These are phyloP conservation scores for Opisthograptis luteolata DNA, from an alignment of 2,888 invertebrate genomes.

Conservation along the genomic window DNA sequence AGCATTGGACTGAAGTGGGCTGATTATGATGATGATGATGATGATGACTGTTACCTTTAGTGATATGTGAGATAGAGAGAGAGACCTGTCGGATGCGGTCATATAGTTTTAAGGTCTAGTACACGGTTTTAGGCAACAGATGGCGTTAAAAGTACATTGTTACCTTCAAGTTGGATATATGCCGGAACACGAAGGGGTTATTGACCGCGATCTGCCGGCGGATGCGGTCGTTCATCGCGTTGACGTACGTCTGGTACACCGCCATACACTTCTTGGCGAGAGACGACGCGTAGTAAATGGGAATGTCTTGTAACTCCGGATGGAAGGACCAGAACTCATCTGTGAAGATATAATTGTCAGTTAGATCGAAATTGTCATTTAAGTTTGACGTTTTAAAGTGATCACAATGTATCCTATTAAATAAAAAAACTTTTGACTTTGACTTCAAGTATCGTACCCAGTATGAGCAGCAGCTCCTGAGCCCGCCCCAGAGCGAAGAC, in stretches of 20 bases:
- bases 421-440: neutral
- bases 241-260: constrained; percentile 99
- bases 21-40: too few relatives aligned
- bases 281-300: constrained; percentile 99
- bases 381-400: too few relatives aligned
- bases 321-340: constrained; percentile 99
- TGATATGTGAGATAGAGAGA: too few relatives aligned
- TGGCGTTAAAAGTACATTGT: constrained; percentile 18
- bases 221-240: constrained; percentile 99
- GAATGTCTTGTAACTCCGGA: constrained; percentile 98
- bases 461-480: constrained; percentile 96
- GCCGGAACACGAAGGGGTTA: constrained; percentile 99
- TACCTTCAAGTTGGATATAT: constrained; percentile 96
- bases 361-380: too few relatives aligned
- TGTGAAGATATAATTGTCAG: constrained; percentile 55
- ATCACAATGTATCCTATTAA: too few relatives aligned
- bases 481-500: constrained; percentile 99
- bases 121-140: neutral
- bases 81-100: neutral
- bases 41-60: too few relatives aligned
- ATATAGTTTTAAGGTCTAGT: neutral
- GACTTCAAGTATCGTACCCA: constrained; percentile 78
- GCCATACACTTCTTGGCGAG: constrained; percentile 99
- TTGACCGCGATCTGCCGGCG: constrained; percentile 97
- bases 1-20: too few relatives aligned